Evolutionary conservation across 2,797 vertebrate species (phyloP).

Genomic region (Sternarchorhynchus goeldii): DNA sequence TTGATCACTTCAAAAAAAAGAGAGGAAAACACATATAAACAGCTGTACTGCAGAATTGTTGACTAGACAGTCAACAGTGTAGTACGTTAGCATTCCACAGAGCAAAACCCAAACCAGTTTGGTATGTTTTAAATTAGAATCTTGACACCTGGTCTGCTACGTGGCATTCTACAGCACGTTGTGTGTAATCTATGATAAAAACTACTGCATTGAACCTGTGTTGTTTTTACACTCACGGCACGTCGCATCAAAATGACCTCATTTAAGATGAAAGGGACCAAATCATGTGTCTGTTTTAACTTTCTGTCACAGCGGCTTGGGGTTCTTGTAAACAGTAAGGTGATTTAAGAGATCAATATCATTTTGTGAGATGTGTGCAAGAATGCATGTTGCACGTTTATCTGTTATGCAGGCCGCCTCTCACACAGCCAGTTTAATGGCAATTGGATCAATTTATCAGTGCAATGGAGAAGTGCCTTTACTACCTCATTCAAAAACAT

Average conservation of each 20-base stretch:
- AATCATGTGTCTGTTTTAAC: conserved; percentile 24
- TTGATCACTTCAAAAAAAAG: conserved; percentile 3
- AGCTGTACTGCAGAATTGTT: conserved; percentile 4
- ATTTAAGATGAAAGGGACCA: conserved; percentile 22
- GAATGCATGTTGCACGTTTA: neutral
- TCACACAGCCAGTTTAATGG: too few relatives aligned
- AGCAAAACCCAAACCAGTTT: conserved; percentile 49
- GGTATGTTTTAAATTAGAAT: conserved; percentile 26
- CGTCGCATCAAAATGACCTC: conserved; percentile 21
- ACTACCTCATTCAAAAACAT: too few relatives aligned
- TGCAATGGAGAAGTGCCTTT: too few relatives aligned
- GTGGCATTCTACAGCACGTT: conserved; percentile 24
- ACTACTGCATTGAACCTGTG: conserved; percentile 7
- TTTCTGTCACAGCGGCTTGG: neutral
- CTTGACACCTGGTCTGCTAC: conserved; percentile 20
- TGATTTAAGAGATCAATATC: neutral
- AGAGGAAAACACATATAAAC: neutral
- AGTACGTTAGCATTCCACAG: conserved; percentile 53
- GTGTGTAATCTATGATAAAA: conserved; percentile 22
- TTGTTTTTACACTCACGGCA: conserved; percentile 10
- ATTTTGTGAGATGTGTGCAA: neutral
- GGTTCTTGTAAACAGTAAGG: conserved; percentile 6
- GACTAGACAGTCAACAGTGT: conserved; percentile 27
- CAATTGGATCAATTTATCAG: too few relatives aligned
- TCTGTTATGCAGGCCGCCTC: too few relatives aligned